Percentiles rank a stretch among this genome's conserved stretches.
Evolutionary conservation across 2,113 vertebrate genomes (phyloP).

Genomic region (Vanacampus margaritifer): DNA sequence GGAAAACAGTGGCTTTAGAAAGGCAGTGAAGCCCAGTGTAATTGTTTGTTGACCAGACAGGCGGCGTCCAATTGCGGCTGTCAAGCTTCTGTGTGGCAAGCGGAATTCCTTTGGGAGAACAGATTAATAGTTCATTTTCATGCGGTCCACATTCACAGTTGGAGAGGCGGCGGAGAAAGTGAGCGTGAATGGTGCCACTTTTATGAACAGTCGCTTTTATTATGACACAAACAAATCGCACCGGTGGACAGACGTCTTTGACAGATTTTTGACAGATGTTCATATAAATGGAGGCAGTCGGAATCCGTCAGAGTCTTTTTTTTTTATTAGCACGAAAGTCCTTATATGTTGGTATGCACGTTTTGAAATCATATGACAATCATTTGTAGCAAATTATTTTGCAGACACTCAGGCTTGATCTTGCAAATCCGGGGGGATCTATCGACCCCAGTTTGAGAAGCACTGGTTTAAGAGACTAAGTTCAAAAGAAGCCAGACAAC

Average conservation of each 20-base stretch:
- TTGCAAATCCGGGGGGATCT: too few species aligned
- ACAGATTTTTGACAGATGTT: conserved; percentile 3
- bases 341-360: neutral
- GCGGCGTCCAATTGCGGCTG: conserved; percentile 72
- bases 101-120: conserved; percentile 76
- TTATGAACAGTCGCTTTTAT: conserved; percentile 3
- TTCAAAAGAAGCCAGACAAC: conserved; percentile 39
- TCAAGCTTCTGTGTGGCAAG: conserved; percentile 61
- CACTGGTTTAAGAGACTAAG: conserved; percentile 1
- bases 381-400: neutral
- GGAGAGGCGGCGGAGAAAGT: conserved; percentile 12
- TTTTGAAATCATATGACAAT: neutral
- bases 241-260: neutral
- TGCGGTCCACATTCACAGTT: conserved; percentile 56
- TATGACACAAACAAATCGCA: neutral
- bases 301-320: neutral
- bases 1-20: conserved; percentile 75
- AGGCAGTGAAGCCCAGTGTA: conserved; percentile 79
- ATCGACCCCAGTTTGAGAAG: neutral
- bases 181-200: conserved; percentile 9
- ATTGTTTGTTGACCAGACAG: conserved; percentile 82
- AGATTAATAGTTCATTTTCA: conserved; percentile 80
- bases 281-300: neutral
- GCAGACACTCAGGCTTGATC: too few species aligned
- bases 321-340: neutral